Conservation (phyloP, 2,797 vertebrate genomes). For the Phaenicophaeus curvirostris region DNA sequence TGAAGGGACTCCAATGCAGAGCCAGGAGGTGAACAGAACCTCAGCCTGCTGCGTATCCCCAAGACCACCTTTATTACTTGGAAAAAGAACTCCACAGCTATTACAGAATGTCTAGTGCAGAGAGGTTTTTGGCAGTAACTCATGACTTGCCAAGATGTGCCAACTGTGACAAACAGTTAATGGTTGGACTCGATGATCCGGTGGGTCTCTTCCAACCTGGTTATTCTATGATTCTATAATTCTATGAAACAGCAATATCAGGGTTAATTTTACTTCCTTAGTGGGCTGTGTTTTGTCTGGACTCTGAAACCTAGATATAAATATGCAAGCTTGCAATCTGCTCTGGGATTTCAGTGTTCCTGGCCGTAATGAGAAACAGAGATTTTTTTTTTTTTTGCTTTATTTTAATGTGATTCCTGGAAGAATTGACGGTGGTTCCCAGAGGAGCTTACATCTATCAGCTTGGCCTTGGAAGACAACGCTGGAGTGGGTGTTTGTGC, state of each 20-base stretch:
- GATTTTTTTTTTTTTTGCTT: background rate
- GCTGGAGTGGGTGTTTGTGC: background rate
- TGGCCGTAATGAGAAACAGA: constrained; percentile 37
- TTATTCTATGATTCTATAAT: too few species aligned
- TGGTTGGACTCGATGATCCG: too few species aligned
- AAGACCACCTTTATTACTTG: background rate
- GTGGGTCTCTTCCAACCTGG: too few species aligned
- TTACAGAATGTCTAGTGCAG: background rate
- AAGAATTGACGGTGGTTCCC: background rate
- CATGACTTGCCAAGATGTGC: background rate
- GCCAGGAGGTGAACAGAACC: background rate
- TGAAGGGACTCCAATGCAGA: background rate
- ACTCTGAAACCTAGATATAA: constrained; percentile 44
- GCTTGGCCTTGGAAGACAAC: background rate
- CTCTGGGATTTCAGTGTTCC: constrained; percentile 40
- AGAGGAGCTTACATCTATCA: background rate
- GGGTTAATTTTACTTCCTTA: constrained; percentile 23
- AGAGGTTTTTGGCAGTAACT: constrained; percentile 15
- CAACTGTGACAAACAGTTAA: background rate
- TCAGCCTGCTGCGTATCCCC: background rate
- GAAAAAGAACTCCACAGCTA: background rate
- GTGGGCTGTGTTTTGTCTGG: constrained; percentile 54
- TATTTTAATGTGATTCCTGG: constrained; percentile 27
- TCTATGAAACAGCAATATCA: background rate
- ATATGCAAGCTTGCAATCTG: constrained; percentile 45